Conservation (phyloP, 2,888 invertebrate genomes). For the Apodemia hepburni region DNA sequence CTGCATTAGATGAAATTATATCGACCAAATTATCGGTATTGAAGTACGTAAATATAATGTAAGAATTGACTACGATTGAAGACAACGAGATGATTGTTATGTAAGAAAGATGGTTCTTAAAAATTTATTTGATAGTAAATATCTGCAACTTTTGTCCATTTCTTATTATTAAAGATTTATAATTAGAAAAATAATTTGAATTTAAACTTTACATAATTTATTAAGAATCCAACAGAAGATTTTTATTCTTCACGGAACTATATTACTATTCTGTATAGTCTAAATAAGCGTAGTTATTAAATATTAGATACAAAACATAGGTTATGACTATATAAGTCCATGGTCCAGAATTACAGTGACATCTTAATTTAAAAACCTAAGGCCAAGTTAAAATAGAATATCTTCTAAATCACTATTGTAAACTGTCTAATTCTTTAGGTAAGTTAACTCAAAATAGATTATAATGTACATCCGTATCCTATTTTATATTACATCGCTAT, state of each 20-base stretch:
- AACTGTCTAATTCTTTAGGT: conserved; percentile 4
- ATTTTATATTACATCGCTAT: conserved; percentile 61
- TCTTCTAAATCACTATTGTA: conserved; percentile 19
- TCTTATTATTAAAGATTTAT: conserved; percentile 32
- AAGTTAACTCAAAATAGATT: conserved; percentile 27
- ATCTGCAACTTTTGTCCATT: conserved; percentile 34
- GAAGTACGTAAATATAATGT: background rate
- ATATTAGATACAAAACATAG: background rate
- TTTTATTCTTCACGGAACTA: conserved; percentile 12
- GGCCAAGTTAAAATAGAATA: conserved; percentile 20
- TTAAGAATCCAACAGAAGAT: conserved; percentile 19
- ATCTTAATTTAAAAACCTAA: conserved; percentile 30
- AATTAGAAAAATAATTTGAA: conserved; percentile 56
- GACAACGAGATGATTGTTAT: background rate
- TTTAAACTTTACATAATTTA: conserved; percentile 60
- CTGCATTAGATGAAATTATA: conserved; percentile 6
- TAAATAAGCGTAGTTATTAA: conserved; percentile 8
- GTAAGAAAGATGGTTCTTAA: background rate
- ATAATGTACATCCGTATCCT: conserved; percentile 57
- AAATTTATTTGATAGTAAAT: background rate
- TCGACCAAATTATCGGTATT: background rate
- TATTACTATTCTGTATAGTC: conserved; percentile 6
- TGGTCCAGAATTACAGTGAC: conserved; percentile 38
- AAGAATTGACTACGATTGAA: background rate
- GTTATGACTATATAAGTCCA: conserved; percentile 35